Evolutionary conservation across 2,888 invertebrate genomes (phyloP).

Genomic region (Mythimna loreyi): DNA sequence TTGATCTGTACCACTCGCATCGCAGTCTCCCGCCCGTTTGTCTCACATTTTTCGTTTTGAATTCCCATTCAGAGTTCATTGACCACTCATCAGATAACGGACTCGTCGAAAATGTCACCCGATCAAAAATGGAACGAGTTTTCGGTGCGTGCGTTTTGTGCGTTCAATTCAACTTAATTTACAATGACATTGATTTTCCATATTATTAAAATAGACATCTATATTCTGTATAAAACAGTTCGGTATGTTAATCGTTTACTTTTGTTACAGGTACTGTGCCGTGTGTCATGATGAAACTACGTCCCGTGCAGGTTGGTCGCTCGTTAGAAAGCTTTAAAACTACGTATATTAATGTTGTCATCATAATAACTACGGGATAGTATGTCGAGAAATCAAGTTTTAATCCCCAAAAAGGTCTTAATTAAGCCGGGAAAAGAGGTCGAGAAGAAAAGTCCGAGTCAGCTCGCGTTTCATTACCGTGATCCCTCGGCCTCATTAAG

Average conservation of each 20-base stretch:
- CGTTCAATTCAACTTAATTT: slow-evolving; percentile 65
- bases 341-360: slow-evolving; percentile 66
- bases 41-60: slow-evolving; percentile 71
- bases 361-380: slow-evolving; percentile 66
- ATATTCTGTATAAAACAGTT: slow-evolving; percentile 57
- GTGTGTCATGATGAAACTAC: slow-evolving; percentile 67
- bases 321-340: slow-evolving; percentile 68
- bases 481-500: slow-evolving; percentile 86
- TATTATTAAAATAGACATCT: slow-evolving; percentile 66
- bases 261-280: slow-evolving; percentile 79
- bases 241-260: slow-evolving; percentile 65
- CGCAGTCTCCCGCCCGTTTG: slow-evolving; percentile 41
- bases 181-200: slow-evolving; percentile 70
- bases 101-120: slow-evolving; percentile 67
- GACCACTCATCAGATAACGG: slow-evolving; percentile 73
- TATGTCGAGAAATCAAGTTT: slow-evolving; percentile 72
- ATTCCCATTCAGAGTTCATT: slow-evolving; percentile 68
- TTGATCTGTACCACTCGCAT: slow-evolving; percentile 55
- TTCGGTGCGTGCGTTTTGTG: slow-evolving; percentile 65
- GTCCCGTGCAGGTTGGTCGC: slow-evolving; percentile 79
- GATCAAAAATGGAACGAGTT: slow-evolving; percentile 74
- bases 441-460: slow-evolving; percentile 79
- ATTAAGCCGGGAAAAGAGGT: slow-evolving; percentile 80
- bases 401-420: slow-evolving; percentile 80
- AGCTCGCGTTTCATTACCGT: slow-evolving; percentile 84